phyloP scores from a whole-genome alignment of 2,797 vertebrate species.

The Gymnoscopelus braueri region DNA sequence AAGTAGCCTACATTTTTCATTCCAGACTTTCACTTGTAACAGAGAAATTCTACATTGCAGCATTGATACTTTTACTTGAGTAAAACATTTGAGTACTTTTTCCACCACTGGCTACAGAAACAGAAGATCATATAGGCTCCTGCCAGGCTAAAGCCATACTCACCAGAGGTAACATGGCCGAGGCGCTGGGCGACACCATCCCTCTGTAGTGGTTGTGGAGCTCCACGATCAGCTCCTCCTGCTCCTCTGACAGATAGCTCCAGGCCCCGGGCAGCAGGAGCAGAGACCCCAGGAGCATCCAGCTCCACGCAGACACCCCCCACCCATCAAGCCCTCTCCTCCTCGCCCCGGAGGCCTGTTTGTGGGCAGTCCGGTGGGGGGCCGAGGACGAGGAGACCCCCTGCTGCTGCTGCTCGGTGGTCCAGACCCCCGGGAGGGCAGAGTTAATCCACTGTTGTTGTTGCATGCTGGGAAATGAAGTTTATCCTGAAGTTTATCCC shows the following conservation, averaged over 20 bases:
- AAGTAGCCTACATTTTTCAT: no score
- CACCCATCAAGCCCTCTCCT: constrained; percentile 44
- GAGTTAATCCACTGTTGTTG: constrained; percentile 41
- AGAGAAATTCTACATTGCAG: no score
- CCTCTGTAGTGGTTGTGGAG: constrained; percentile 77
- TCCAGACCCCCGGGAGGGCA: constrained; percentile 31
- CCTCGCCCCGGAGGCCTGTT: constrained; percentile 1
- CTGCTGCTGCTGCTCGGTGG: neutral
- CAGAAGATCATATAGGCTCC: no score
- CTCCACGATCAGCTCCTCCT: constrained; percentile 71
- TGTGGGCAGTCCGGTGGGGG: constrained; percentile 19
- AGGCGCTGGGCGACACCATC: constrained; percentile 67
- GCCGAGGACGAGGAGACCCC: constrained; percentile 2
- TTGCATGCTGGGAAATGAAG: constrained; percentile 61
- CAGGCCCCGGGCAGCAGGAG: constrained; percentile 61
- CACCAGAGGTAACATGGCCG: constrained; percentile 79
- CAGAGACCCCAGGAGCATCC: constrained; percentile 60
- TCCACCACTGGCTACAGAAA: no score
- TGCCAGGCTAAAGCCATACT: constrained; percentile 28
- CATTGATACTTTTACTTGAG: no score
- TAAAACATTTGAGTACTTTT: no score
- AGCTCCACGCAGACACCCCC: constrained; percentile 55
- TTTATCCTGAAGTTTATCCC: constrained; percentile 46
- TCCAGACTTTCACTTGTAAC: no score
- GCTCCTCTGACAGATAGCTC: constrained; percentile 60